phyloP scores from a whole-genome alignment of 2,888 invertebrate genomes.

The Acanthoscelides obtectus region DNA sequence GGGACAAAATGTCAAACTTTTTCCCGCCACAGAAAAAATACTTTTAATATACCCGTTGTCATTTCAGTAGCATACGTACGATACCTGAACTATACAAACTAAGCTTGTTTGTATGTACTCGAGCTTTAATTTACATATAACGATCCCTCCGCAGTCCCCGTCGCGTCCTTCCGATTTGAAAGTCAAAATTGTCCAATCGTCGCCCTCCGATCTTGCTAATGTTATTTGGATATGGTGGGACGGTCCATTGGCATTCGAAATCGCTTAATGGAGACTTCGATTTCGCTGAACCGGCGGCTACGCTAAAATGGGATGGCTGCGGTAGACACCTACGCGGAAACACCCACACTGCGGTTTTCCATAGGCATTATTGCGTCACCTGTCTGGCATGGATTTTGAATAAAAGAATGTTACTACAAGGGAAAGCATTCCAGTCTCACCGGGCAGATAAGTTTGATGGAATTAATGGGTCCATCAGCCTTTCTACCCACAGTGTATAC shows the following conservation, averaged over 20 bases:
- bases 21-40: too few relatives aligned
- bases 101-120: not conserved
- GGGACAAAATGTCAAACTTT: too few relatives aligned
- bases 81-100: not conserved
- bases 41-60: too few relatives aligned
- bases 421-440: too few relatives aligned
- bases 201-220: not conserved
- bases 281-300: not conserved
- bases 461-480: too few relatives aligned
- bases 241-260: not conserved
- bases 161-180: not conserved
- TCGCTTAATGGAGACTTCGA: not conserved
- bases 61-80: too few relatives aligned
- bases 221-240: not conserved
- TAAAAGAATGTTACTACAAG: too few relatives aligned
- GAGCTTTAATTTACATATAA: not conserved
- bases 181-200: not conserved
- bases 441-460: too few relatives aligned
- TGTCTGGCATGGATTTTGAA: too few relatives aligned
- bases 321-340: not conserved
- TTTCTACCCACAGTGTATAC: too few relatives aligned
- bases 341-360: not conserved
- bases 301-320: not conserved
- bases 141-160: not conserved
- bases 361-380: not conserved